Base-by-base conservation (phyloP, 2,113 vertebrate species). In the Pionites leucogaster region DNA sequence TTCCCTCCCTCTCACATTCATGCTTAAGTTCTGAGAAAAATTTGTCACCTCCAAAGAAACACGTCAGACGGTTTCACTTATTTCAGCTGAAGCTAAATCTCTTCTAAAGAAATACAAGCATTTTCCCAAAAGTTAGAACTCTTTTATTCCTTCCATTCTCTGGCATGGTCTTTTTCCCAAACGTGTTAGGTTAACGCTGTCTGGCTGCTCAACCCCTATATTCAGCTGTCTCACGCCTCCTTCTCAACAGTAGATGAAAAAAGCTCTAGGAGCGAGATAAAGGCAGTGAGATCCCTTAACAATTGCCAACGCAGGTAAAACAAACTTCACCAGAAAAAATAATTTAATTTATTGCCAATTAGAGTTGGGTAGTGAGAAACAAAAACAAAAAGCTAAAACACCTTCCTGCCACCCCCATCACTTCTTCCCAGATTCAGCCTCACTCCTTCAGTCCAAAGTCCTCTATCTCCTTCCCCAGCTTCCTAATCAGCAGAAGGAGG, bases 111-210 rank as follows among this genome's bases (percentile, higher is more conserved):
- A 70, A 53, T 47, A 41, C 5, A 83, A 29, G 2, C 3, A 17
- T 69, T 90, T 67, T 67, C 6, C 7, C 16, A 25, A 31, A 68
- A 62, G 7, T 39, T 76, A 55, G 9, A 63, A 39, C 11, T 53
- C 16, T 39, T 20, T 64, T 46, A 31, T 41, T 55, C 35, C 14
- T 71, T 41, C 11, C 22, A 10, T n/a, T 83, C 5, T 52, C 9
- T 27, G 1, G 60, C 69, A 8, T 1, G 1, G 7, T 50, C 11
- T 37, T 67, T 41, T 68, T 71, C 14, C 29, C 7, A 15, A 24
- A 4, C 8, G 11, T 17, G 2, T 2, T 41, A 24, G 11, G 6
- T 67, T 46, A 55, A 62, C 7, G 3, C 2, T 39, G 10, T 9
- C 29, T 3, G 4, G 8, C 16, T 91, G 16, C 13, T 33, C 57